A percentile compares a stretch with the other conserved stretches of the same genome.
Evolutionary conservation across 2,888 invertebrate species (phyloP).

Genomic region (Bhutanitis thaidina): DNA sequence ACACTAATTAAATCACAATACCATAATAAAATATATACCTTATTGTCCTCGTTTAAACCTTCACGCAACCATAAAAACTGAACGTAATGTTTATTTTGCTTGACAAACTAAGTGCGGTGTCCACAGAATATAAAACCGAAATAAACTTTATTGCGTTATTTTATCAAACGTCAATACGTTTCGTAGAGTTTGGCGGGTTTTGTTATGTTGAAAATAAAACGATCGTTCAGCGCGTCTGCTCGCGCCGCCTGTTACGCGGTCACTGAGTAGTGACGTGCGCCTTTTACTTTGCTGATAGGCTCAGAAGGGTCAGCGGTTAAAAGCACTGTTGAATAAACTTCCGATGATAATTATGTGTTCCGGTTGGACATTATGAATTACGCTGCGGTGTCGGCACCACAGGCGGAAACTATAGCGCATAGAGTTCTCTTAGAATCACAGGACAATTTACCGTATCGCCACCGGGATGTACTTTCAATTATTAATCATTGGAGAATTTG

Average conservation of each 20-base stretch:
- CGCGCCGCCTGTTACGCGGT: slow-evolving; percentile 56
- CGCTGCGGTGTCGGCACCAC: too few relatives aligned
- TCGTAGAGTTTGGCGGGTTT: slow-evolving; percentile 43
- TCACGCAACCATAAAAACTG: slow-evolving; percentile 34
- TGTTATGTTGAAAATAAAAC: slow-evolving; percentile 22
- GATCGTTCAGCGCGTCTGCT: slow-evolving; percentile 44
- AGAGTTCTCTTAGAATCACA: too few relatives aligned
- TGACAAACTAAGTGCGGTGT: slow-evolving; percentile 32
- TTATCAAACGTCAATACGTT: slow-evolving; percentile 15
- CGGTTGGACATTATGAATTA: slow-evolving; percentile 48
- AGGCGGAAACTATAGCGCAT: too few relatives aligned
- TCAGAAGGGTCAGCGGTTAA: slow-evolving; percentile 42
- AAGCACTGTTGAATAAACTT: slow-evolving; percentile 43
- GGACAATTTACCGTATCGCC: too few relatives aligned
- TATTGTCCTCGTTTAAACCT: slow-evolving; percentile 37
- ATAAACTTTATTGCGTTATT: slow-evolving; percentile 21
- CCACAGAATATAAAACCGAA: slow-evolving; percentile 40
- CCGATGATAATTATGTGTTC: slow-evolving; percentile 65
- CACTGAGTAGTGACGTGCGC: slow-evolving; percentile 54
- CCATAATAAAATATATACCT: slow-evolving; percentile 41
- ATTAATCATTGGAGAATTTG: too few relatives aligned
- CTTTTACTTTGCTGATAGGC: slow-evolving; percentile 57
- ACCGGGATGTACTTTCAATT: too few relatives aligned
- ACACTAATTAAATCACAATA: slow-evolving; percentile 28
- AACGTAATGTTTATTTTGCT: slow-evolving; percentile 31